phyloP scores from a whole-genome alignment of 2,113 vertebrate genomes.

The Callionymus lyra region DNA sequence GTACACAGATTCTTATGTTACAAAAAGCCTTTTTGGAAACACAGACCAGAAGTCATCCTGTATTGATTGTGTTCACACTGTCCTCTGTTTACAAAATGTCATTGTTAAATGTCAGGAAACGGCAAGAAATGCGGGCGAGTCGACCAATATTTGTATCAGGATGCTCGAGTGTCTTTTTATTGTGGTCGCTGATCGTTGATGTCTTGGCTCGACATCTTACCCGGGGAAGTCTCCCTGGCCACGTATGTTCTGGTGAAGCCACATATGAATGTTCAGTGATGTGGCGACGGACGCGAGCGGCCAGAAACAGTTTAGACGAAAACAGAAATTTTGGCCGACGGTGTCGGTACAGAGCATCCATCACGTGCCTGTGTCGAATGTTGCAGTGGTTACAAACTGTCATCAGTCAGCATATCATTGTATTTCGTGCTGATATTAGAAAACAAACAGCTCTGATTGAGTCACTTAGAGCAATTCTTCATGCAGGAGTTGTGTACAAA shows the following conservation, averaged over 20 bases:
- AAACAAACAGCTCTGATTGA: conserved; percentile 44
- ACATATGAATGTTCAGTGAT: conserved; percentile 40
- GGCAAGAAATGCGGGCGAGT: conserved; percentile 47
- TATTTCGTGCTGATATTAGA: conserved; percentile 39
- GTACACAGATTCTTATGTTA: conserved; percentile 63
- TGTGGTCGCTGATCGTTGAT: conserved; percentile 49
- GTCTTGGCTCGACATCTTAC: conserved; percentile 41
- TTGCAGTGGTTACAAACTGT: conserved; percentile 17
- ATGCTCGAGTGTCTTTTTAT: conserved; percentile 61
- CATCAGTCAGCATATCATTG: too few relatives aligned
- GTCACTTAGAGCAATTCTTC: conserved; percentile 25
- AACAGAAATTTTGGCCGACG: conserved; percentile 48
- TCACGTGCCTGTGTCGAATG: conserved; percentile 51
- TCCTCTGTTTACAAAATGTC: conserved; percentile 22
- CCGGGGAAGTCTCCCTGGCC: conserved; percentile 41
- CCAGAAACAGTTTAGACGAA: conserved; percentile 42
- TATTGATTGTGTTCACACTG: conserved; percentile 52
- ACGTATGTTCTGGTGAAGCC: conserved; percentile 56
- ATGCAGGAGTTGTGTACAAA: conserved; percentile 26
- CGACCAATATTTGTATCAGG: conserved; percentile 56
- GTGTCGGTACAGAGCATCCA: conserved; percentile 47
- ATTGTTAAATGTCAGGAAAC: conserved; percentile 53
- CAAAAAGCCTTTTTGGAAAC: conserved; percentile 59
- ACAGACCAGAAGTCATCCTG: conserved; percentile 42
- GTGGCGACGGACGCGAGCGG: conserved; percentile 51